phyloP scores from a whole-genome alignment of 1,140 invertebrate species.

The Diploscapter pachys region DNA sequence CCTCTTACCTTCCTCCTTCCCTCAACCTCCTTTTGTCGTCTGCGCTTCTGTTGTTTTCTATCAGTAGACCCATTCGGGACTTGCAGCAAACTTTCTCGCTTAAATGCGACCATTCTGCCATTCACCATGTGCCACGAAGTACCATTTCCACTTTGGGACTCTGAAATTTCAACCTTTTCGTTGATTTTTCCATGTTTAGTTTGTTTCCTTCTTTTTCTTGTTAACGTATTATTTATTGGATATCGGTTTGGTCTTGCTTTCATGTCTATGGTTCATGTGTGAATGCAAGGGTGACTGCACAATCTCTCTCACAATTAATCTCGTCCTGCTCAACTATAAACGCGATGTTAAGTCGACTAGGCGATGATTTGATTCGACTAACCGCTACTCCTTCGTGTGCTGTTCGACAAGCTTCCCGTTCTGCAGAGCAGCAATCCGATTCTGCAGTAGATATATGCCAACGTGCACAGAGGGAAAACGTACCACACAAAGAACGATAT shows the following conservation, averaged over 20 bases:
- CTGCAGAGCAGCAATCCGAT: constrained; percentile 56
- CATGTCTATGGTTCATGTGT: no score
- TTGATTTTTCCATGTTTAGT: neutral
- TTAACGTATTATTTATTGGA: no score
- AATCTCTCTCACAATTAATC: no score
- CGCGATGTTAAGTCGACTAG: no score
- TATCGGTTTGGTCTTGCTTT: no score
- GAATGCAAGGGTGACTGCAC: no score
- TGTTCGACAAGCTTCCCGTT: constrained; percentile 23
- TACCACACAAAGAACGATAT: constrained; percentile 54
- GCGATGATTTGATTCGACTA: neutral
- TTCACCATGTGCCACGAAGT: constrained; percentile 29
- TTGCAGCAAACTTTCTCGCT: constrained; percentile 31
- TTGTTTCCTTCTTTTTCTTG: neutral
- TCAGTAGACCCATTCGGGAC: constrained; percentile 11
- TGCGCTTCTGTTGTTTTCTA: constrained; percentile 7
- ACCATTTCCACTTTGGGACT: constrained; percentile 14
- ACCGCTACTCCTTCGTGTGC: no score
- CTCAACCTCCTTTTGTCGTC: constrained; percentile 15
- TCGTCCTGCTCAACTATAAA: no score
- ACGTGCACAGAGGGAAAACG: constrained; percentile 44
- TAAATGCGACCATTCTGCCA: constrained; percentile 17
- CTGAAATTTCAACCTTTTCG: constrained; percentile 8
- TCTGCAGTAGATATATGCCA: constrained; percentile 49
- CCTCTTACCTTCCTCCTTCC: constrained; percentile 19